Evolutionary conservation across 2,888 invertebrate species (phyloP).

Genomic region (Acanthopleura granulata): DNA sequence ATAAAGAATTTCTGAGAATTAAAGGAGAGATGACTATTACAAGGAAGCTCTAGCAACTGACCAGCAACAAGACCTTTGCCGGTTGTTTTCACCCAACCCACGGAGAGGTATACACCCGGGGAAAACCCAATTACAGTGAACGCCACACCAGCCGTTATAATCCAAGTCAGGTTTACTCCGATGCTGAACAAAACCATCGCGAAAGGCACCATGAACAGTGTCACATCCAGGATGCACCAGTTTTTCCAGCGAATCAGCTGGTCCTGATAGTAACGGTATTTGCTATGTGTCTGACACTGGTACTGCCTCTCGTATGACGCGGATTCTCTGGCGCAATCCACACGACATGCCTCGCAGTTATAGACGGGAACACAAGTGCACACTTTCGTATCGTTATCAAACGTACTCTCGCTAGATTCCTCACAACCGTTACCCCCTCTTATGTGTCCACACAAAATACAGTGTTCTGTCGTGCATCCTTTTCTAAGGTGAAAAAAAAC

Average conservation of each 20-base stretch:
- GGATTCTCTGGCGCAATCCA: no score
- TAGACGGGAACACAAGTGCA: no score
- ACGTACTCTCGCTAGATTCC: no score
- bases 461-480: no score
- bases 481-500: no score
- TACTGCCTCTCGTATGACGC: no score
- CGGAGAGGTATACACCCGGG: neutral
- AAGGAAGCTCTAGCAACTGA: neutral
- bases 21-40: no score
- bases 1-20: no score
- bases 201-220: conserved; percentile 32
- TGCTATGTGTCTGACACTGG: conserved; percentile 22
- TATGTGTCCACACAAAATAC: no score
- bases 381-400: no score
- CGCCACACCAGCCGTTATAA: conserved; percentile 39
- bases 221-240: conserved; percentile 33
- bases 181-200: conserved; percentile 20
- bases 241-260: conserved; percentile 31
- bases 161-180: conserved; percentile 30
- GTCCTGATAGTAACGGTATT: conserved; percentile 32
- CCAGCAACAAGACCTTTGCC: neutral
- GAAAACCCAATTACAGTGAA: conserved; percentile 34
- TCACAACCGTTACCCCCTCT: no score
- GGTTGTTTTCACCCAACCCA: conserved; percentile 1
- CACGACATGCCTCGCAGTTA: no score